A percentile compares a stretch with the other conserved stretches of the same genome.
Conservation (phyloP, 2,797 vertebrate genomes). For the Bradypodion ventrale region DNA sequence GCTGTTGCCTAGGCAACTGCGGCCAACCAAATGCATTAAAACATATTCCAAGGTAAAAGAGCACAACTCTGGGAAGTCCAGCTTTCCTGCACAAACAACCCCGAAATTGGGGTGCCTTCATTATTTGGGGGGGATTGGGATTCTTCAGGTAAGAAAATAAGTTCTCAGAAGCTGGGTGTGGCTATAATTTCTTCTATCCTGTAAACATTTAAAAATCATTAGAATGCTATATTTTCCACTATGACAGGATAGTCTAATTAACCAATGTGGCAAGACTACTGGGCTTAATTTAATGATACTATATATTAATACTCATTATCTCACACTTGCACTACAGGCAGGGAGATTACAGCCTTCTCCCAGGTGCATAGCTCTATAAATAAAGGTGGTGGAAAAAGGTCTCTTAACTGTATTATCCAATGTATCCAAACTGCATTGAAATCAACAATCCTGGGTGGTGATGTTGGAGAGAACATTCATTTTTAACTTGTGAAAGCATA, state of each 20-base stretch:
- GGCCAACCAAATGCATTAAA: constrained; percentile 57
- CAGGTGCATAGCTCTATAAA: constrained; percentile 76
- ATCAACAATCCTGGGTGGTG: constrained; percentile 78
- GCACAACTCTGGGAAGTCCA: constrained; percentile 65
- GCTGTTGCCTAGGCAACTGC: constrained; percentile 48
- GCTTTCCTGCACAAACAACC: constrained; percentile 46
- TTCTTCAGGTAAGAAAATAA: constrained; percentile 60
- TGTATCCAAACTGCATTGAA: constrained; percentile 74
- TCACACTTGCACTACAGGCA: constrained; percentile 76
- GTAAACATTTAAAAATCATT: constrained; percentile 77
- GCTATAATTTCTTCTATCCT: constrained; percentile 76
- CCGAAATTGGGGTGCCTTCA: constrained; percentile 48
- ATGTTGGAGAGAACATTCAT: constrained; percentile 85
- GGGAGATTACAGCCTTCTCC: constrained; percentile 75
- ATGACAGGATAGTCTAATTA: constrained; percentile 77
- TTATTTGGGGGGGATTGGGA: constrained; percentile 60
- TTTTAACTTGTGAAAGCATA: constrained; percentile 97
- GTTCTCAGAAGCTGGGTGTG: constrained; percentile 64
- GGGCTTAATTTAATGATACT: constrained; percentile 88
- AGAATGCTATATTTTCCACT: constrained; percentile 74
- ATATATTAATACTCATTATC: constrained; percentile 89
- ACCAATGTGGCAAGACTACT: constrained; percentile 84
- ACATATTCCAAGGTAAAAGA: constrained; percentile 60
- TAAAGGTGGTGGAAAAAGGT: constrained; percentile 79
- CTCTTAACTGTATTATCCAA: constrained; percentile 79